phyloP scores from a whole-genome alignment of 2,113 vertebrate genomes.

The Haplochromis burtoni region DNA sequence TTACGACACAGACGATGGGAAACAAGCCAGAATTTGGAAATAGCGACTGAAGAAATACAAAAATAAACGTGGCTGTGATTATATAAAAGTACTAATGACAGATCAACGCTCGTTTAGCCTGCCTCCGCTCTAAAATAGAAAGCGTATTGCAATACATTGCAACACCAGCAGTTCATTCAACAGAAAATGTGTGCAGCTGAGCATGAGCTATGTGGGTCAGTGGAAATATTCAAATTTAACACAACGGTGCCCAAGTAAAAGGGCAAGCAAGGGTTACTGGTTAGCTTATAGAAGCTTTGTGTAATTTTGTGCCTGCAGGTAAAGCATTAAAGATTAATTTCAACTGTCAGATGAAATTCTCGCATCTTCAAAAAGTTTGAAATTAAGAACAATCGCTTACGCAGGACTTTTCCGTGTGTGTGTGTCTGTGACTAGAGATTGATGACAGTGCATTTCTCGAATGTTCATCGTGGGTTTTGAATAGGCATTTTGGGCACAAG shows the following conservation, averaged over 20 bases:
- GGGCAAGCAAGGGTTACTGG: background rate
- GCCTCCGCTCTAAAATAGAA: background rate
- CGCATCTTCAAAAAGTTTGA: background rate
- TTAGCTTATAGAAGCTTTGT: background rate
- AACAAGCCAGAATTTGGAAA: background rate
- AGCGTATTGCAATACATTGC: background rate
- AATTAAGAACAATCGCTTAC: background rate
- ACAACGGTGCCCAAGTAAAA: background rate
- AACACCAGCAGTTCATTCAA: background rate
- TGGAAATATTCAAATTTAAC: background rate
- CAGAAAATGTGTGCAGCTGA: background rate
- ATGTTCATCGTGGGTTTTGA: background rate
- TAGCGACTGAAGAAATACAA: background rate
- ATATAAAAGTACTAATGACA: background rate
- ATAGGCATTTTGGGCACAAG: background rate
- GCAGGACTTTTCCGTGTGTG: background rate
- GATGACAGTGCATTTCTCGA: background rate
- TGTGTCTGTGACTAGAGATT: background rate
- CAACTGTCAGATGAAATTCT: background rate
- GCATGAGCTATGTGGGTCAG: constrained; percentile 2
- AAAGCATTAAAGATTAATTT: constrained; percentile 4
- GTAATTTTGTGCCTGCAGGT: background rate
- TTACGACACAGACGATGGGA: constrained; percentile 2
- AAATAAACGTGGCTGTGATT: background rate
- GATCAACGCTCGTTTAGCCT: background rate